These are phyloP conservation scores for Lottia gigantea DNA, from an alignment of 2,888 invertebrate species.

Conservation along the genomic window DNA sequence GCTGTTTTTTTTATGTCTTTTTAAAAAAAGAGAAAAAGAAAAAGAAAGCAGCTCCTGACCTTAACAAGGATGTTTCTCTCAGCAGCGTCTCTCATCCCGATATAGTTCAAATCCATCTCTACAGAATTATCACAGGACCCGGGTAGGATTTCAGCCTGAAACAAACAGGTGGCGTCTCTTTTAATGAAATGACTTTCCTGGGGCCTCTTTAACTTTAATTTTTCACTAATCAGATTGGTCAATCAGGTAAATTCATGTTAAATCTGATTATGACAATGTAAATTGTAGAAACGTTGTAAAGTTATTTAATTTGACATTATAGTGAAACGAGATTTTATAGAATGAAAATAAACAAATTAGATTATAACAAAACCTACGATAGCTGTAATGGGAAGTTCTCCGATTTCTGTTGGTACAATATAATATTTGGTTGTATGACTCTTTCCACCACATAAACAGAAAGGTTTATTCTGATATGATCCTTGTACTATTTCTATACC, in stretches of 20 bases:
- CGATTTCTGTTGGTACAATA: conserved; percentile 63
- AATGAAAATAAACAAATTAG: too few relatives aligned
- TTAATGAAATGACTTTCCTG: too few relatives aligned
- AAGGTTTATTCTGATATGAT: conserved; percentile 18
- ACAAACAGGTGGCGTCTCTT: background rate
- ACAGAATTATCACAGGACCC: conserved; percentile 55
- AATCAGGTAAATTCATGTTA: too few relatives aligned
- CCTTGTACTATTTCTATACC: conserved; percentile 35
- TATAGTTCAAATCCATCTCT: conserved; percentile 35
- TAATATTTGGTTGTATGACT: conserved; percentile 48
- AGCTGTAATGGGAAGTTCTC: conserved; percentile 71
- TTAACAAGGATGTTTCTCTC: conserved; percentile 60
- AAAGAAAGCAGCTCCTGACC: conserved; percentile 44
- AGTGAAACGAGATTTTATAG: too few relatives aligned
- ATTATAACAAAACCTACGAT: conserved; percentile 37
- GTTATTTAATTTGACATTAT: too few relatives aligned
- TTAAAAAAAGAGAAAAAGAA: too few relatives aligned
- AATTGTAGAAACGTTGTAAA: too few relatives aligned
- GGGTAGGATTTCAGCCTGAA: conserved; percentile 60
- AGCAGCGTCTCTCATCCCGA: conserved; percentile 59
- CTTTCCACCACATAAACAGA: conserved; percentile 63
- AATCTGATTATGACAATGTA: too few relatives aligned
- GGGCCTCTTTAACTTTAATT: too few relatives aligned
- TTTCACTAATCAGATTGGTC: too few relatives aligned
- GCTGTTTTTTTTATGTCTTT: too few relatives aligned